These are phyloP conservation scores for Heliconius aoede DNA, from an alignment of 2,888 invertebrate species.

Conservation along the genomic window DNA sequence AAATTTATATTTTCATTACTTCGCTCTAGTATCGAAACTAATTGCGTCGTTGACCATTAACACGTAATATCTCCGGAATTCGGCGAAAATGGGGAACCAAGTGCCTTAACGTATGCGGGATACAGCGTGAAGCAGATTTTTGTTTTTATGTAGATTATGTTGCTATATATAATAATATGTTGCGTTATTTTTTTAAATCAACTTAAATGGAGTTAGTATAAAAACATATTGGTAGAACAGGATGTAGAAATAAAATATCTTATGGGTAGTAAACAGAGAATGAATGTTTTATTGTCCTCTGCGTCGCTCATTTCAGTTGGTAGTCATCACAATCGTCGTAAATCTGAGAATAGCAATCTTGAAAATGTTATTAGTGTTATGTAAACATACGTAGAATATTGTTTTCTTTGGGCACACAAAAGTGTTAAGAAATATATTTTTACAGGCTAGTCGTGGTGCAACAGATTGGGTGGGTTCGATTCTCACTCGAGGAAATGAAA, in stretches of 20 bases:
- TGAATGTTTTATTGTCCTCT: conserved; percentile 72
- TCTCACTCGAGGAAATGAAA: too few species aligned
- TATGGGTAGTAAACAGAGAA: conserved; percentile 60
- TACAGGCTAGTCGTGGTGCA: too few species aligned
- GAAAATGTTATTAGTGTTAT: conserved; percentile 58
- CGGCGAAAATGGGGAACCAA: neutral
- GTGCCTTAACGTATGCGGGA: neutral
- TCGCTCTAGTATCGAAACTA: too few species aligned
- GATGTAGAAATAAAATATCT: conserved; percentile 76
- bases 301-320: conserved; percentile 65
- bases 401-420: neutral
- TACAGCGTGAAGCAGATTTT: too few species aligned
- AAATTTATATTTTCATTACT: too few species aligned
- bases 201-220: neutral
- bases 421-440: too few species aligned
- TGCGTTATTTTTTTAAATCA: neutral
- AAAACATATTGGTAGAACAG: conserved; percentile 51
- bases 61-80: neutral
- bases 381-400: conserved; percentile 51
- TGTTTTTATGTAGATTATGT: neutral
- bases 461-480: too few species aligned
- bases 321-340: conserved; percentile 70
- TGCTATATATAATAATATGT: neutral
- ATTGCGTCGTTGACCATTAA: too few species aligned
- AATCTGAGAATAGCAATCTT: conserved; percentile 72